Percentiles rank a stretch among this genome's conserved stretches.
phyloP scores from a whole-genome alignment of 1,140 invertebrate genomes.

The Heliconius himera region DNA sequence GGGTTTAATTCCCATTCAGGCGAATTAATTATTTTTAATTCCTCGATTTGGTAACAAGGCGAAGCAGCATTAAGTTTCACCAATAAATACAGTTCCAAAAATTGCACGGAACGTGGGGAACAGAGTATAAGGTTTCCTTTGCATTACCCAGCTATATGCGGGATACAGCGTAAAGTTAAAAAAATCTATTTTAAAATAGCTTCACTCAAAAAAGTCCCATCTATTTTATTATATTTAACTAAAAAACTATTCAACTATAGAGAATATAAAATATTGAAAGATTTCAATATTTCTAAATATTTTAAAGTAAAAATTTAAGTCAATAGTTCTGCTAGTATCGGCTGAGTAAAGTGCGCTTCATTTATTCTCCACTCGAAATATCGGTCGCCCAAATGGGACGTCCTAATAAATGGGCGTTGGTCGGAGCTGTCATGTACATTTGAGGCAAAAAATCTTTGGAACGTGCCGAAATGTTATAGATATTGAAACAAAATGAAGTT shows the following conservation, averaged over 20 bases:
- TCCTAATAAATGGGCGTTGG: neutral
- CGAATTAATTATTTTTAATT: no score
- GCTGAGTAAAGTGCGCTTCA: neutral
- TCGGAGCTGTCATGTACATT: neutral
- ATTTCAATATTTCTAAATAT: conserved; percentile 5
- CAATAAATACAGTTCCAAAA: no score
- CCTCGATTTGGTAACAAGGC: no score
- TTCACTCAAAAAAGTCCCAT: neutral
- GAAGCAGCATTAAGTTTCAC: no score
- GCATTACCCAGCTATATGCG: no score
- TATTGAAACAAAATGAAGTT: neutral
- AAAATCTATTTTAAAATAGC: neutral
- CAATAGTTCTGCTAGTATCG: neutral
- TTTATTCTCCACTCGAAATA: conserved; percentile 10
- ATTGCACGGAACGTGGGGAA: no score
- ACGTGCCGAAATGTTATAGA: neutral
- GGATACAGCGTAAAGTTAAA: no score
- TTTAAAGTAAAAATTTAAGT: neutral
- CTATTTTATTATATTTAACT: neutral
- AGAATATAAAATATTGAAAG: neutral
- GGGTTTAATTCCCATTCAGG: no score
- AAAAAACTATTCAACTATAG: neutral
- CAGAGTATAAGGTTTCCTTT: no score
- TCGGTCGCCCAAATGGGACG: neutral
- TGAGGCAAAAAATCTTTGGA: conserved; percentile 7